These are phyloP conservation scores for Vulpes vulpes DNA, from an alignment of 2,113 vertebrate species.

Conservation along the genomic window DNA sequence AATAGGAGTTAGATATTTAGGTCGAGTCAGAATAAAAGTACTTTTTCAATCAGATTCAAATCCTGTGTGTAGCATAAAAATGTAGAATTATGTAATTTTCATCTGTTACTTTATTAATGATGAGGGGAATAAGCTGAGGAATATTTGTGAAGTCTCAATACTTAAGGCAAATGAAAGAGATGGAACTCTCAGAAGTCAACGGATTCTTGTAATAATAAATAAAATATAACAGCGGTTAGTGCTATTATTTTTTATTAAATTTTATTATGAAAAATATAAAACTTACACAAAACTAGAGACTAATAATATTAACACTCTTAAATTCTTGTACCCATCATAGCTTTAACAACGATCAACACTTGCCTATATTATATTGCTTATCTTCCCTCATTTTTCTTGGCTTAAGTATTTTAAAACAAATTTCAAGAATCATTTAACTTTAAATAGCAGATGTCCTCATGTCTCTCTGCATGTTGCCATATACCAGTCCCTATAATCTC, in stretches of 20 bases:
- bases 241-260: not conserved
- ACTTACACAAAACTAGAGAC: not conserved
- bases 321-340: not conserved
- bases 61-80: not conserved
- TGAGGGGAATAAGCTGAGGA: not conserved
- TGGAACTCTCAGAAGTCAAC: not conserved
- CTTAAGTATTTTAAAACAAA: not conserved
- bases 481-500: rapidly evolving
- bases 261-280: not conserved
- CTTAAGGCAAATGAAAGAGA: not conserved
- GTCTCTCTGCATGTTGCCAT: not conserved
- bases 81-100: not conserved
- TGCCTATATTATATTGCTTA: not conserved
- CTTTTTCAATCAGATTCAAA: not conserved
- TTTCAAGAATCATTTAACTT: not conserved
- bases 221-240: not conserved
- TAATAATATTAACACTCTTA: not conserved
- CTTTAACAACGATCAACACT: not conserved
- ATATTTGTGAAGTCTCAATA: not conserved
- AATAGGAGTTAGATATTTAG: not conserved
- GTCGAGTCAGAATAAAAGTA: not conserved
- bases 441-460: not conserved
- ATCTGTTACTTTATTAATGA: not conserved
- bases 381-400: not conserved
- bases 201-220: not conserved